A percentile compares a stretch with the other conserved stretches of the same genome.
Conservation (phyloP, 2,113 vertebrate species). For the Pitta sordida region DNA sequence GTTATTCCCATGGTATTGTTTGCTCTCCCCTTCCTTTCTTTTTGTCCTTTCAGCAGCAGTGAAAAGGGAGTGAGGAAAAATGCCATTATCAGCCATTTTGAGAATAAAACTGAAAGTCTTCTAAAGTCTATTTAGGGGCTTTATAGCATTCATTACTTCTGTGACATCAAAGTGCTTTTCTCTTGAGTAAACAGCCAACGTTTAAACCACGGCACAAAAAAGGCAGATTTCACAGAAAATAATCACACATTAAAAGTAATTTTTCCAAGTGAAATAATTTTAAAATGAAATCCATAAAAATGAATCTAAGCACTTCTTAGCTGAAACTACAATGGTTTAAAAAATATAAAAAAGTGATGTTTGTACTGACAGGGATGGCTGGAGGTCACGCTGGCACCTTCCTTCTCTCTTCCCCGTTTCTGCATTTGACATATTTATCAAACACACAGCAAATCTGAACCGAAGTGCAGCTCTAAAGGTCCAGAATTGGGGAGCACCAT, state of each 20-base stretch:
- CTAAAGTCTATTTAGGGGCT: not conserved
- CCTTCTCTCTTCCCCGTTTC: not conserved
- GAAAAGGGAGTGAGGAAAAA: not conserved
- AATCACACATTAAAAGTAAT: not conserved
- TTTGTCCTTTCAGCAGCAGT: not conserved
- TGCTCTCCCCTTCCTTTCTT: not conserved
- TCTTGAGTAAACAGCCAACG: not conserved
- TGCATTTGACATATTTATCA: not conserved
- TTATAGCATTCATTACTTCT: not conserved
- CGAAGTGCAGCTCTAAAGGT: not conserved
- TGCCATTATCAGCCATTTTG: not conserved
- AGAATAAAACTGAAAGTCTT: not conserved
- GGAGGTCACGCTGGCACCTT: not conserved
- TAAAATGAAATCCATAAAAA: not conserved
- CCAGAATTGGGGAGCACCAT: accelerated
- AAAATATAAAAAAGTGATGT: not conserved
- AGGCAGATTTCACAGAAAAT: not conserved
- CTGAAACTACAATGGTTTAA: not conserved
- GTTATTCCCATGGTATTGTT: not conserved
- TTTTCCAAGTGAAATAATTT: not conserved
- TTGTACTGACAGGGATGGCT: not conserved
- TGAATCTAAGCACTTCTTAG: not conserved
- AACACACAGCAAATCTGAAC: not conserved
- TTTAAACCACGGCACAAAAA: not conserved
- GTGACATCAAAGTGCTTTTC: not conserved